Base-by-base conservation (phyloP, 2,888 invertebrate species). In the Parochlus steinenii region DNA sequence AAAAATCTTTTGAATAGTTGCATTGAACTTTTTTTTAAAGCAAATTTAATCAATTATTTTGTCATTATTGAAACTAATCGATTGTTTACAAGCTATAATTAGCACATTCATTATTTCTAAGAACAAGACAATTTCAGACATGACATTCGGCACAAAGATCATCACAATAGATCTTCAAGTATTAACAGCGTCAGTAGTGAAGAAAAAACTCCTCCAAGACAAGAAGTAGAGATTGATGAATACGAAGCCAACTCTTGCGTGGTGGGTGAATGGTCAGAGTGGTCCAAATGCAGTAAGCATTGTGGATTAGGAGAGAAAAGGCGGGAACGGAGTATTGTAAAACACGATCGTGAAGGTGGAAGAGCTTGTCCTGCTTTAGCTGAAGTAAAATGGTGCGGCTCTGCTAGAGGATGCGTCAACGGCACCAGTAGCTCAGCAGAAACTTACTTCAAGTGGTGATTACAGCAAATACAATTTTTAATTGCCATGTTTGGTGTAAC, bases 231-330 rank as follows among this genome's bases (percentile, higher is more conserved):
- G 6, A 31, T 31, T 5, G n/a, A 18, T 23, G 32, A 32, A 10
- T 22, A 17, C n/a, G 33, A 33, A 14, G 16, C 17, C 10, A 12
- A 26, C 7, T 82, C 86, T 58, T 89, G 89, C 61, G 74, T 79
- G 46, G 80, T 87, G 33, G 71, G 78, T 42, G 75, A 76, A 44
- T 89, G 86, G 89, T 77, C 80, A 17, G 72, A 74, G 37, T 89
- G 86, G 89, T 77, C 80, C 49, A 63, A 73, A 6, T 92, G 92
- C 64, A 82, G 78, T 58, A 78, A 80, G 51, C 76, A 80, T 34
- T 87, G 90, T 53, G 87, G 87, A 43, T 86, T 89, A 41, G 90
- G 92, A 16, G 81, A 85, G 50, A 82, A 81, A 58, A 67, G 76
- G 55, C 72, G 90, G 47, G 74, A 74, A 45, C 69, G 89, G 41